Base-by-base conservation (phyloP, 1,140 invertebrate genomes). In the Aphidius ervi region DNA sequence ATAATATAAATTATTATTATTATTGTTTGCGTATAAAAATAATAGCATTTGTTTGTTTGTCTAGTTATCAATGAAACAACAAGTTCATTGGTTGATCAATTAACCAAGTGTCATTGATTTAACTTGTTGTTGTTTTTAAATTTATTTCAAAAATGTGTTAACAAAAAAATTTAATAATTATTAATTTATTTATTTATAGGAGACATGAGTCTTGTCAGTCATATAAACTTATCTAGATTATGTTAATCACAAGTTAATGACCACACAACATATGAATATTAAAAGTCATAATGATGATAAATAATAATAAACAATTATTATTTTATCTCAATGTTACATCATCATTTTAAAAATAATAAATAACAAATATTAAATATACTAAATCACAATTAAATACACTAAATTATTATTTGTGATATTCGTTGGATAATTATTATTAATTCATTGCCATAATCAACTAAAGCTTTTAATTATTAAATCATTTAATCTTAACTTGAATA, bases 1-100 rank as follows among this genome's bases (percentile, higher is more conserved):
- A 57, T 65, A 64, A 53, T 66, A 47, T 54, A 16, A 16, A 16
- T 16, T 16, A 16, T 16, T 16, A 16, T 16, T 16, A 16, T 16
- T 16, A 16, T 56, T 63, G 68, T 71, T 69, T 68, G 68, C 43
- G 59, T 77, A 77, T 77, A 75, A 75, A 77, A 77, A 75, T 75
- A 77, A 75, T 75, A 77, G 71, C 23, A 31, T 31, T 31, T 16
- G 16, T 16, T 16, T 16, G 16, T 16, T 16, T 16, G 16, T 16
- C 16, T 16, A 16, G 16, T 16, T 16, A 16, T 16, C 16, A 16
- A 16, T 16, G 16, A 16, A 16, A 16, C 23, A 31, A 31, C 23
- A 31, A 31, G 23, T 31, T 31, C 23, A 31, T 31, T 31, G 23
- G 23, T 31, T 16, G 16, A 16, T 3, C 23, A 4, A 31, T 4